These are phyloP conservation scores for chimpanzee (Pan troglodytes) DNA, from an alignment of 2,113 vertebrate genomes.

Conservation along the genomic window DNA sequence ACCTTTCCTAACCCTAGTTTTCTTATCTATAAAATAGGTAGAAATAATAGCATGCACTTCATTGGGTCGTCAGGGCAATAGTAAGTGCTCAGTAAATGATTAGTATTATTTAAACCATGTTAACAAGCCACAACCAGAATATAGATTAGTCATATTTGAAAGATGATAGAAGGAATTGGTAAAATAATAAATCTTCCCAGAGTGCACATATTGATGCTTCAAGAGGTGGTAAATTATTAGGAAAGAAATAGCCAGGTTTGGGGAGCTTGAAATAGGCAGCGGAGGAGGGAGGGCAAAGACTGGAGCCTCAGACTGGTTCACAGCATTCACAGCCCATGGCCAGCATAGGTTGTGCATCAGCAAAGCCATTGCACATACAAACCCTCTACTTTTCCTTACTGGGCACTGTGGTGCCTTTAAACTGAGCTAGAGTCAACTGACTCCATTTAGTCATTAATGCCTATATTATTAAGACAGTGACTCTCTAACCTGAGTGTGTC, in stretches of 20 bases:
- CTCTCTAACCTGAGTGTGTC: not conserved
- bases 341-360: not conserved
- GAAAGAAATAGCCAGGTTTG: not conserved
- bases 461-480: not conserved
- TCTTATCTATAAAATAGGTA: not conserved
- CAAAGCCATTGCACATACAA: not conserved
- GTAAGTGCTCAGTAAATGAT: conserved; percentile 39
- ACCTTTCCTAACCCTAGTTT: not conserved
- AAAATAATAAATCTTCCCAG: conserved; percentile 22
- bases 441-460: not conserved
- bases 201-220: not conserved
- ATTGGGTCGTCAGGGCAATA: not conserved
- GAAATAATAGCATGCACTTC: conserved; percentile 8
- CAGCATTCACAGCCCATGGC: not conserved
- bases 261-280: not conserved
- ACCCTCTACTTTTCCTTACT: not conserved
- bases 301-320: not conserved
- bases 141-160: conserved; percentile 10
- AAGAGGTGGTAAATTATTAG: not conserved
- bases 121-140: conserved; percentile 21
- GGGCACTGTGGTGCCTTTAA: not conserved
- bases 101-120: conserved; percentile 11
- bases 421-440: not conserved
- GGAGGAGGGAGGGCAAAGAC: not conserved
- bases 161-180: not conserved